phyloP scores from a whole-genome alignment of 1,140 invertebrate genomes.

The Penaeus japonicus region DNA sequence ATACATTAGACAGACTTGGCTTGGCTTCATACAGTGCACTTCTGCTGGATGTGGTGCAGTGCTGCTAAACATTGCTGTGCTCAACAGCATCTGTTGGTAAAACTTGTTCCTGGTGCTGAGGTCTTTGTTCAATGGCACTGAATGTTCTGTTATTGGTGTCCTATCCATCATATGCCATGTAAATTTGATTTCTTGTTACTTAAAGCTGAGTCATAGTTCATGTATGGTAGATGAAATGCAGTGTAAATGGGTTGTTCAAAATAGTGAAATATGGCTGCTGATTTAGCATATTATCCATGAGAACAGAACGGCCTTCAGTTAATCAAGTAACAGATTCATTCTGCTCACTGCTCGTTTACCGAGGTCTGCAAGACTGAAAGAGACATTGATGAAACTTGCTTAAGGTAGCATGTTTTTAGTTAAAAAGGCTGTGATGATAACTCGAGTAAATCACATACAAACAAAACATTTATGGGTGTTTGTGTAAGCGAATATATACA shows the following conservation, averaged over 20 bases:
- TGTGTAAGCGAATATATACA: not conserved
- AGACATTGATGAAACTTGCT: not conserved
- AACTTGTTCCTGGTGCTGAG: too few relatives aligned
- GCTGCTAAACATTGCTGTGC: too few relatives aligned
- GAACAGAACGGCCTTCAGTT: not conserved
- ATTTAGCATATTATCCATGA: conserved; percentile 9
- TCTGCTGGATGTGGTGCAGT: too few relatives aligned
- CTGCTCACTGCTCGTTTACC: not conserved
- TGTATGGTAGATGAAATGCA: too few relatives aligned
- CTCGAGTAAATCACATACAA: conserved; percentile 20
- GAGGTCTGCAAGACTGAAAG: not conserved
- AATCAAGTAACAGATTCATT: not conserved
- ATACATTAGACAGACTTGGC: too few relatives aligned
- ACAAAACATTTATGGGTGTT: conserved; percentile 22
- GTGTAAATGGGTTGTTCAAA: not conserved
- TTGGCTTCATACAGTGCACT: too few relatives aligned
- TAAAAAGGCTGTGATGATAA: conserved; percentile 47
- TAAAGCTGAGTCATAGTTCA: too few relatives aligned
- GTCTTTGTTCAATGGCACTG: too few relatives aligned
- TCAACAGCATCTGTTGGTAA: too few relatives aligned
- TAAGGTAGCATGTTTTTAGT: conserved; percentile 14
- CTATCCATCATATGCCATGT: too few relatives aligned
- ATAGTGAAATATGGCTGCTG: conserved; percentile 23
- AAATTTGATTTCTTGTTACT: too few relatives aligned
- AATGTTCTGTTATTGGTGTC: too few relatives aligned